Evolutionary conservation across 92 coral and sea anemone genomes (phyloP).

Genomic region (Phymanthus crucifer): DNA sequence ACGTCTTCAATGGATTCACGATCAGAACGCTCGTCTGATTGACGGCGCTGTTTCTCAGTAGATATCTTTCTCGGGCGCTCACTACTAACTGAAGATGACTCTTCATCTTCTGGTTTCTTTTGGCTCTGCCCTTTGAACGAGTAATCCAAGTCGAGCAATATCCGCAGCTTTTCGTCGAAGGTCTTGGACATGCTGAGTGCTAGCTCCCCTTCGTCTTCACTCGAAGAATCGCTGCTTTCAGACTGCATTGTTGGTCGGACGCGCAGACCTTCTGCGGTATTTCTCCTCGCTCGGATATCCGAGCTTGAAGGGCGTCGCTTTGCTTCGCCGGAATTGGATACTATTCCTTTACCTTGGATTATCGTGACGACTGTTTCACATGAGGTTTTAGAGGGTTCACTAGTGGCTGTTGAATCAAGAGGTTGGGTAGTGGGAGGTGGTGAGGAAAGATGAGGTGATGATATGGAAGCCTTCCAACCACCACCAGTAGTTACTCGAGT

Average conservation of each 20-base stretch:
- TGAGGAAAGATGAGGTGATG: conserved; percentile 17
- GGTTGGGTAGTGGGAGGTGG: conserved; percentile 2
- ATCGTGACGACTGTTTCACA: conserved; percentile 66
- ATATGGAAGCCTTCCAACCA: conserved; percentile 30
- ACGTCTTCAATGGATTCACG: conserved; percentile 25
- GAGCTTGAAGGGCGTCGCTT: conserved; percentile 79
- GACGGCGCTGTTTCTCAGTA: conserved; percentile 9
- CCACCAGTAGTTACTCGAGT: conserved; percentile 25
- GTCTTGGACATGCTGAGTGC: conserved; percentile 84
- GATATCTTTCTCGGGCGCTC: conserved; percentile 34
- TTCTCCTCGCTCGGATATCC: conserved; percentile 70
- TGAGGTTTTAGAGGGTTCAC: neutral
- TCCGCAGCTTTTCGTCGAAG: conserved; percentile 89
- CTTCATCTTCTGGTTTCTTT: conserved; percentile 45
- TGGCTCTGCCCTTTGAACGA: conserved; percentile 28
- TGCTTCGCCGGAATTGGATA: conserved; percentile 53
- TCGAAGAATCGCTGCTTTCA: conserved; percentile 84
- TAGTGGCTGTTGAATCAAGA: neutral
- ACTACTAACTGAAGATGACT: conserved; percentile 51
- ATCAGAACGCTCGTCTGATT: conserved; percentile 19
- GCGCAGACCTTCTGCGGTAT: conserved; percentile 66
- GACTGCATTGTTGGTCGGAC: conserved; percentile 61
- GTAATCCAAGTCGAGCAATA: conserved; percentile 67
- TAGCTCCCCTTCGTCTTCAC: conserved; percentile 72
- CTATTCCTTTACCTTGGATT: conserved; percentile 76